Evolutionary conservation across 2,888 invertebrate genomes (phyloP), one percentile per base, ranked within the genome.

Genomic region (Xestia sexstrigata): DNA sequence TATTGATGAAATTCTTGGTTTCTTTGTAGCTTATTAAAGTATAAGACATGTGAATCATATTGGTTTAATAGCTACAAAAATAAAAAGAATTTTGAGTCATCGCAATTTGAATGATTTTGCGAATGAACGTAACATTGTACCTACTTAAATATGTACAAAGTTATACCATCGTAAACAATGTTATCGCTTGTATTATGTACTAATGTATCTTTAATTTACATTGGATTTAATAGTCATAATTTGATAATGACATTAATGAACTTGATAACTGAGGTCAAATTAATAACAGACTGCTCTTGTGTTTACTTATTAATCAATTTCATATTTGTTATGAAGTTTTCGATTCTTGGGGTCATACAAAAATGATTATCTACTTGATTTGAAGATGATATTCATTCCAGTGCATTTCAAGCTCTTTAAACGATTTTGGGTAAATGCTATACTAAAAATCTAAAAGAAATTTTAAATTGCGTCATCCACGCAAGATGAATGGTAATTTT

Each of bases 81-180:
- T 88, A 90, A 89, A 90, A 83, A 88, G 67, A 86, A 81, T 87
- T 92, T 35, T 92, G 91, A 92, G 87, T 93, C 92, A 92, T 86
- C 82, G 71, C 72, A 88, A 63, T 87, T 82, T 90, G 89, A 86
- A 89, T 87, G 87, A 85, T 73, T 87, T 85, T 77, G 75, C 72
- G 68, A 78, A 82, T 88, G 84, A 86, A 88, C 88, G 86, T 87
- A 90, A 84, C 89, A 89, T 87, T 90, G 86, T 83, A 79, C 75
- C 70, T 83, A 86, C 75, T 71, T 83, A 86, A 83, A 79, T 78
- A 81, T 85, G 78, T 84, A 82, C 76, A 86, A 82, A 86, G 83
- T 84, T 88, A 91, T 91, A 89, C 74, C 81, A 89, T 86, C 90
- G 90, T 92, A 91, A 92, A 92, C 91, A 91, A 73, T 87, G 89